phyloP scores from a whole-genome alignment of 2,888 invertebrate genomes.

The Achlya flavicornis region DNA sequence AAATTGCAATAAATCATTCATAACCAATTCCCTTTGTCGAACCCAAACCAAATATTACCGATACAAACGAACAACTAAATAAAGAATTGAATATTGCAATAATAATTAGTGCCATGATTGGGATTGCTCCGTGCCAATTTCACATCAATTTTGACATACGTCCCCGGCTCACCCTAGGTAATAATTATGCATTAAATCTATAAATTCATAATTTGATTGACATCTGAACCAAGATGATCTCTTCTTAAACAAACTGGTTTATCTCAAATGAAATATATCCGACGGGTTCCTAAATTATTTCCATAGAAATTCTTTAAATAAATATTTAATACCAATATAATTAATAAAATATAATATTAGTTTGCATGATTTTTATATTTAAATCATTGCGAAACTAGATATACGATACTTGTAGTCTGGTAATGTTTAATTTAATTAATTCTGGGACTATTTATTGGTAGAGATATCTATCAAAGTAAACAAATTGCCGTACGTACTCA shows the following conservation, averaged over 20 bases:
- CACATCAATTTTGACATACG: constrained; percentile 47
- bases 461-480: constrained; percentile 16
- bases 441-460: neutral
- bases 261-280: constrained; percentile 55
- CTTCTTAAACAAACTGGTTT: constrained; percentile 61
- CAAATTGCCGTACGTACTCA: constrained; percentile 22
- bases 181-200: constrained; percentile 49
- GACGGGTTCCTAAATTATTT: constrained; percentile 24
- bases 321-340: neutral
- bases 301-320: constrained; percentile 14
- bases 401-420: neutral
- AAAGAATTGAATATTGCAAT: constrained; percentile 56
- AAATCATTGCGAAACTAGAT: neutral
- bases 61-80: constrained; percentile 48
- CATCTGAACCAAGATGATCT: constrained; percentile 51
- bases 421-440: neutral
- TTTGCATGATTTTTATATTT: neutral
- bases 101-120: constrained; percentile 65
- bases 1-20: constrained; percentile 72
- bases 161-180: constrained; percentile 39
- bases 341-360: neutral
- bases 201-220: constrained; percentile 73
- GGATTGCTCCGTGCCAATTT: constrained; percentile 57
- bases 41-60: constrained; percentile 54
- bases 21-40: constrained; percentile 58